Percentiles rank a stretch among this genome's conserved stretches.
Evolutionary conservation across 2,797 vertebrate genomes (phyloP).

Genomic region (Anolis apletophallus): DNA sequence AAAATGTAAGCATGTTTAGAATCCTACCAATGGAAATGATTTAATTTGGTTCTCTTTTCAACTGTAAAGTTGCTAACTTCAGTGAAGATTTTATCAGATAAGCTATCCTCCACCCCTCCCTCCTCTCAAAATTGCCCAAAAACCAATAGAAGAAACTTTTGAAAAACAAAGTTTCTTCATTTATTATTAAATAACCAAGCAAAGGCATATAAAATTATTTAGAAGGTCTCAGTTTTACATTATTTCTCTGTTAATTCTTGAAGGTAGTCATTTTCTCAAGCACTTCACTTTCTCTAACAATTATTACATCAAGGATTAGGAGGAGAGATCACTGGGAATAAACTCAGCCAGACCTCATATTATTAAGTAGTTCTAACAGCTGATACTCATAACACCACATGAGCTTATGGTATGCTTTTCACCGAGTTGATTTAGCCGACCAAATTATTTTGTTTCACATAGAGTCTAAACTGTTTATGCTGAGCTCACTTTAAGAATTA

Average conservation of each 20-base stretch:
- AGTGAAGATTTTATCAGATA: neutral
- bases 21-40: neutral
- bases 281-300: neutral
- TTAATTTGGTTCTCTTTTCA: neutral
- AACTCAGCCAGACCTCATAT: neutral
- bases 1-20: neutral
- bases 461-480: neutral
- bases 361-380: neutral
- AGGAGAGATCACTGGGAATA: neutral
- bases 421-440: neutral
- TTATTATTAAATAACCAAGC: neutral
- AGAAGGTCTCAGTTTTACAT: neutral
- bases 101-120: neutral
- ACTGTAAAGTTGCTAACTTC: conserved; percentile 1
- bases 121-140: neutral
- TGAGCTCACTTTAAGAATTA: neutral
- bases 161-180: neutral
- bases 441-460: neutral
- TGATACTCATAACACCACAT: neutral
- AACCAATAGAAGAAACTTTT: neutral
- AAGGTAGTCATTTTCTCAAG: neutral
- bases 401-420: neutral
- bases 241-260: neutral
- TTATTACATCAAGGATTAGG: neutral
- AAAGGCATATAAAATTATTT: neutral